Evolutionary conservation across 2,888 invertebrate genomes (phyloP).

Genomic region (Scaeva pyrastri): DNA sequence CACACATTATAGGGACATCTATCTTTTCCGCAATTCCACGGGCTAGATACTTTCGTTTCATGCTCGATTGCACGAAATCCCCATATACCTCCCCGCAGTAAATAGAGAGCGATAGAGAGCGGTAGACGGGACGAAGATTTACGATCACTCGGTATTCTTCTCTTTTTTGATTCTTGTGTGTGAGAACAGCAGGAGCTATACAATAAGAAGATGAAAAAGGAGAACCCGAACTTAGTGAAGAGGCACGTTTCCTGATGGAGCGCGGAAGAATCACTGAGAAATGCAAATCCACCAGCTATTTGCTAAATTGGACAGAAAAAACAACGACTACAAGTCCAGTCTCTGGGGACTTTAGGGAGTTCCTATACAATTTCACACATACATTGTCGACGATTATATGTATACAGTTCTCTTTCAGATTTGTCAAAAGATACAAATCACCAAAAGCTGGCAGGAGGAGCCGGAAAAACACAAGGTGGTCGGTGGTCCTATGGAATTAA

Average conservation of each 20-base stretch:
- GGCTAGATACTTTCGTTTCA: conserved; percentile 63
- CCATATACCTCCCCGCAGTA: background rate
- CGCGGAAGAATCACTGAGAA: conserved; percentile 38
- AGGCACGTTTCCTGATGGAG: conserved; percentile 42
- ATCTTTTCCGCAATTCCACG: conserved; percentile 61
- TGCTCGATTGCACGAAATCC: conserved; percentile 61
- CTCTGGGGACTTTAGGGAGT: conserved; percentile 1
- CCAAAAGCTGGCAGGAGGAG: background rate
- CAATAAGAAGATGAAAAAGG: background rate
- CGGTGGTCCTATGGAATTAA: conserved; percentile 55
- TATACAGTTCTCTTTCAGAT: conserved; percentile 26
- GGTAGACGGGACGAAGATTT: conserved; percentile 49
- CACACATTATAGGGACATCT: conserved; percentile 41
- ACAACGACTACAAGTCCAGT: background rate
- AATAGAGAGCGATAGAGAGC: conserved; percentile 7
- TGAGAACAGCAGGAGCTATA: conserved; percentile 19
- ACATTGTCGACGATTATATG: too few species aligned
- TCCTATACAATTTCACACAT: too few species aligned
- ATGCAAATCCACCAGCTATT: conserved; percentile 67
- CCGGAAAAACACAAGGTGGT: conserved; percentile 9
- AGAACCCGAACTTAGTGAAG: conserved; percentile 27
- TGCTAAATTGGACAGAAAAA: conserved; percentile 54
- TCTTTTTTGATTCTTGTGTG: background rate
- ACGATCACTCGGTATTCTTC: conserved; percentile 50
- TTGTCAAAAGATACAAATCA: conserved; percentile 62